These are phyloP conservation scores for Orthochromis malagaraziensis DNA, from an alignment of 2,113 vertebrate genomes.

Conservation along the genomic window DNA sequence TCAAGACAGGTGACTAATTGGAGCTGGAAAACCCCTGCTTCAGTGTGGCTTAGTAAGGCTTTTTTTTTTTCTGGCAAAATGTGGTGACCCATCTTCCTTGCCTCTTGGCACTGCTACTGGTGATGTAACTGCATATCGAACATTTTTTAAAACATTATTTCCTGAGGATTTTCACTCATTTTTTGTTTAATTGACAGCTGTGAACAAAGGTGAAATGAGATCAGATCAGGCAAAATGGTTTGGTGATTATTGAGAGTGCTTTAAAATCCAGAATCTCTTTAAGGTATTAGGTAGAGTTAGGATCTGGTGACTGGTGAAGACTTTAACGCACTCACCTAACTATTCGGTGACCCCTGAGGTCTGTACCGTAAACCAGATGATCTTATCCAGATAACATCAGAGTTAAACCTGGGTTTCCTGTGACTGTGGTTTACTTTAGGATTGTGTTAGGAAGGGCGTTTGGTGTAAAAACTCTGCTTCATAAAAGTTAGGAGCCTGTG, in stretches of 20 bases:
- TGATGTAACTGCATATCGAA: not conserved
- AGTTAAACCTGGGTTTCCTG: not conserved
- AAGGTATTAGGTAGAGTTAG: not conserved
- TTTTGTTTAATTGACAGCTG: not conserved
- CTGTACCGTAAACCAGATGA: not conserved
- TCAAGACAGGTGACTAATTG: not conserved
- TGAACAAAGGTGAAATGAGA: not conserved
- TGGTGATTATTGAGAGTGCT: not conserved
- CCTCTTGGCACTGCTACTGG: not conserved
- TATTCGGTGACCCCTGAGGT: not conserved
- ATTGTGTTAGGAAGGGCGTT: not conserved
- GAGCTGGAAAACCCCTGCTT: not conserved
- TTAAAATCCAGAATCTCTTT: not conserved
- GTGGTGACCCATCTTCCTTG: not conserved
- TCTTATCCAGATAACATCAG: not conserved
- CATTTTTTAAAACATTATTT: not conserved
- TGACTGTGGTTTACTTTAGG: not conserved
- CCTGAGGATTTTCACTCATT: not conserved
- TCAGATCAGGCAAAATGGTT: not conserved
- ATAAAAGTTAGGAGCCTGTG: not conserved
- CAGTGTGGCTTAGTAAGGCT: not conserved
- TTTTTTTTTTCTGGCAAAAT: not conserved
- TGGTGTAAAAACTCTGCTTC: accelerated
- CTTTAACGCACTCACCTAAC: not conserved
- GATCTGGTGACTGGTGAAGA: not conserved